phyloP scores from a whole-genome alignment of 2,888 invertebrate species.

The Caenorhabditis doughertyi region DNA sequence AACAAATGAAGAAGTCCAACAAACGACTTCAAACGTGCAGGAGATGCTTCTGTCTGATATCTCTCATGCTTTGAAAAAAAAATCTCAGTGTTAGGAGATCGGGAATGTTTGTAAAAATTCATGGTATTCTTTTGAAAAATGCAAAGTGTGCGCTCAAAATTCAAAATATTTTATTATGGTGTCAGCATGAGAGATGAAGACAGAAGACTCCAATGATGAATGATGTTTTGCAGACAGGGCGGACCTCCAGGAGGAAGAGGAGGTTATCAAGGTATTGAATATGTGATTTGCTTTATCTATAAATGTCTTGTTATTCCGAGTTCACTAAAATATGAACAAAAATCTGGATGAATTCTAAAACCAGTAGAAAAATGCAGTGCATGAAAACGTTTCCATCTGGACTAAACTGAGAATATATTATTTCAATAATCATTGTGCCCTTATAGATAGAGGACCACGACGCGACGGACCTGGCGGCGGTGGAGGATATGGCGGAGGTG shows the following conservation, averaged over 20 bases:
- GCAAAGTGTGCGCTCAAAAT: neutral
- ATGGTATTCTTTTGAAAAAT: neutral
- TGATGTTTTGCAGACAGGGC: constrained; percentile 71
- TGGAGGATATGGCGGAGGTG: constrained; percentile 52
- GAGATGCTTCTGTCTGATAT: constrained; percentile 53
- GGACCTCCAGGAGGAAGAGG: constrained; percentile 75
- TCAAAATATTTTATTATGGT: constrained; percentile 23
- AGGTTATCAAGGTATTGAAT: constrained; percentile 74
- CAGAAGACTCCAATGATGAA: constrained; percentile 54
- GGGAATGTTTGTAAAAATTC: constrained; percentile 3
- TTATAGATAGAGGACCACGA: constrained; percentile 58
- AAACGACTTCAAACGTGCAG: constrained; percentile 45
- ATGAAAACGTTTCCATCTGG: constrained; percentile 19
- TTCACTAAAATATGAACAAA: constrained; percentile 13
- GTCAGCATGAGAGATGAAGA: constrained; percentile 61
- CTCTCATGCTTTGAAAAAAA: constrained; percentile 37
- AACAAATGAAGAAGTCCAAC: constrained; percentile 45
- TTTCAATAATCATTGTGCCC: neutral
- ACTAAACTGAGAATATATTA: neutral
- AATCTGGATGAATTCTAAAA: constrained; percentile 2
- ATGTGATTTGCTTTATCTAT: constrained; percentile 44
- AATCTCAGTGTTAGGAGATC: neutral
- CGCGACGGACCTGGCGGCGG: constrained; percentile 58
- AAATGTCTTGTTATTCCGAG: neutral
- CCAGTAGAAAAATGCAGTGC: constrained; percentile 20